Evolutionary conservation across 2,113 vertebrate species (phyloP), one percentile per base, ranked within the genome.

Genomic region (Lampris megalopsis): DNA sequence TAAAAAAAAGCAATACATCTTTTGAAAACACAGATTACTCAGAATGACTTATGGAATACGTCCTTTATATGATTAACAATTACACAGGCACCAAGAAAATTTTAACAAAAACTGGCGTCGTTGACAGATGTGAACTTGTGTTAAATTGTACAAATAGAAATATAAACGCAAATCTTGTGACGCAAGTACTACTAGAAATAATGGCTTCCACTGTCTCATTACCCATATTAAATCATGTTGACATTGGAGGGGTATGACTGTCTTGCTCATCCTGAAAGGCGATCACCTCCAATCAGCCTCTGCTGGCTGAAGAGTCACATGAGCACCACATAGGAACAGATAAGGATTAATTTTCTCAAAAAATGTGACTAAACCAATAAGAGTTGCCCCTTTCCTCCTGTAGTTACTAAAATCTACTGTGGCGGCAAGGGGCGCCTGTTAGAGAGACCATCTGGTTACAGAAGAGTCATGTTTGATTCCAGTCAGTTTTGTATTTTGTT

Each of bases 131-230:
- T 71, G 53, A 81, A 88, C 79, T 82, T 72, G 68, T 65, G 73
- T 90, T 85, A 80, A 73, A 75, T 84, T 58, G 3, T 63, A 73
- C 74, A 66, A 62, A 63, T 75, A 84, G 42, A 75, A 73, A 86
- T 80, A 78, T 68, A 81, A 64, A 75, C 73, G 75, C 81, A 81
- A 60, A 69, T 83, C 86, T 83, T 88, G 71, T 88, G 83, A 89
- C 79, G 77, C 62, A 73, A 77, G 43, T 70, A 73, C 62, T 24
- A 24, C 24, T 24, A 24, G 24, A 24, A 24, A 24, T 24, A 24
- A 24, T 24, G 24, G 24, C 24, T 24, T 24, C 24, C 24, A 24
- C 24, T 24, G 24, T 24, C 24, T 24, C 24, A 24, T 24, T 24
- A 24, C 24, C 24, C 24, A 24, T 24, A 24, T 24, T 24, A 24